Base-by-base conservation (phyloP, 2,888 invertebrate species). In the Palloptera scutellata region DNA sequence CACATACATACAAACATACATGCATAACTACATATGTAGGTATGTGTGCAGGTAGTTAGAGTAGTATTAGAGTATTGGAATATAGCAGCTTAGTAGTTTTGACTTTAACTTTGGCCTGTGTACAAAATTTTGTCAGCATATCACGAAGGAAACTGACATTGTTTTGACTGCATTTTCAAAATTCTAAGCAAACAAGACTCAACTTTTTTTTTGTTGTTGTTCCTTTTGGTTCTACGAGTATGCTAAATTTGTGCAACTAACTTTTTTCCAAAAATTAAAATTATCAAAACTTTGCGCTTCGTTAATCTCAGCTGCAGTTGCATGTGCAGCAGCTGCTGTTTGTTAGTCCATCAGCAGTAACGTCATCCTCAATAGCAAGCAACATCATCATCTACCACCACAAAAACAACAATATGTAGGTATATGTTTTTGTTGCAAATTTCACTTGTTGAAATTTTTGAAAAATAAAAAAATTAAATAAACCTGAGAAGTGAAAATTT, bases 251-350 rank as follows among this genome's bases (percentile, higher is more conserved):
- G 30, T 20, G 11, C 40, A 13, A n/a, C 12, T 15, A 43, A 48
- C 53, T 13, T 12, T 67, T 30, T 48, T 42, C 61, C 51, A 45
- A 55, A n/a, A n/a, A 17, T 42, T 40, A 15, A 68, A 68, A 76
- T 75, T 78, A 75, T 79, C 76, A 79, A 77, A 81, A 81, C 77
- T 79, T 78, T 79, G 75, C 78, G 81, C 80, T 81, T 79, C 79
- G 81, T 74, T 81, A 81, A 81, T 81, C 81, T 74, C 72, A 69
- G 72, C 80, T 79, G 78, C 80, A 52, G 40, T 58, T 11, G 52
- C 51, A 45, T 12, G 41, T 15, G 20, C 55, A 15, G 41, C 13
- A 13, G 12, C 19, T 30, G 45, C n/a, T 42, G 40, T 64, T 53
- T 15, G 5, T 41, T 17, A 55, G 20, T 20, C 5, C 15, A 15